Evolutionary conservation across 1,140 invertebrate genomes (phyloP).

Genomic region (Sesamia nonagrioides): DNA sequence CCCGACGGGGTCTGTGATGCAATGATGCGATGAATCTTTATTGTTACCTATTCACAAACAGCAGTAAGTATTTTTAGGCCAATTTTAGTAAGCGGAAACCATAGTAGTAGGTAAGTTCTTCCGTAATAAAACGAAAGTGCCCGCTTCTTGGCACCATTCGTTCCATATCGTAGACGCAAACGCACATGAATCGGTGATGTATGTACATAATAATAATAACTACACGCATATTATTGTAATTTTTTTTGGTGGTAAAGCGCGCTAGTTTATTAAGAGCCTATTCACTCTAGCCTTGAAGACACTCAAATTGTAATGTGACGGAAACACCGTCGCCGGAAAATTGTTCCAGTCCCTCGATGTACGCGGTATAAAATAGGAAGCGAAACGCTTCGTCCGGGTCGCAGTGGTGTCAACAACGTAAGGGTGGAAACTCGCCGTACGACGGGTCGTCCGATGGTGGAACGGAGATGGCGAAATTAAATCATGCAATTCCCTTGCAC

Average conservation of each 20-base stretch:
- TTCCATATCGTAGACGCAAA: conserved; percentile 2
- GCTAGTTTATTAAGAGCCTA: too few relatives aligned
- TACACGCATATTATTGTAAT: neutral
- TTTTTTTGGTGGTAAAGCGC: neutral
- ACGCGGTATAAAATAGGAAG: too few relatives aligned
- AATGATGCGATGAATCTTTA: neutral
- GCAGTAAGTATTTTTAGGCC: neutral
- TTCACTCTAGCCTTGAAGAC: too few relatives aligned
- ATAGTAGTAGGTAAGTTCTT: conserved; percentile 8
- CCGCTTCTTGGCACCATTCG: conserved; percentile 12
- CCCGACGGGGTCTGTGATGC: neutral
- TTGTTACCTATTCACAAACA: neutral
- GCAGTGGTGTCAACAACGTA: too few relatives aligned
- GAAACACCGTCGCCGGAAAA: too few relatives aligned
- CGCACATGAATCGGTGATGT: neutral
- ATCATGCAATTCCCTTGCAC: too few relatives aligned
- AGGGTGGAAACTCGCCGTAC: too few relatives aligned
- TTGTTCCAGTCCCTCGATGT: too few relatives aligned
- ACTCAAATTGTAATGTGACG: too few relatives aligned
- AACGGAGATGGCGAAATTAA: too few relatives aligned
- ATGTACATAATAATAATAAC: neutral
- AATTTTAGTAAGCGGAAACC: conserved; percentile 22
- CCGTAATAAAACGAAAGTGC: conserved; percentile 36
- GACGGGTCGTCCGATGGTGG: too few relatives aligned
- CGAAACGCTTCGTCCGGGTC: too few relatives aligned